A percentile compares a stretch with the other conserved stretches of the same genome.
Evolutionary conservation across 2,113 vertebrate genomes (phyloP).

Genomic region (Ceyx margarethae): DNA sequence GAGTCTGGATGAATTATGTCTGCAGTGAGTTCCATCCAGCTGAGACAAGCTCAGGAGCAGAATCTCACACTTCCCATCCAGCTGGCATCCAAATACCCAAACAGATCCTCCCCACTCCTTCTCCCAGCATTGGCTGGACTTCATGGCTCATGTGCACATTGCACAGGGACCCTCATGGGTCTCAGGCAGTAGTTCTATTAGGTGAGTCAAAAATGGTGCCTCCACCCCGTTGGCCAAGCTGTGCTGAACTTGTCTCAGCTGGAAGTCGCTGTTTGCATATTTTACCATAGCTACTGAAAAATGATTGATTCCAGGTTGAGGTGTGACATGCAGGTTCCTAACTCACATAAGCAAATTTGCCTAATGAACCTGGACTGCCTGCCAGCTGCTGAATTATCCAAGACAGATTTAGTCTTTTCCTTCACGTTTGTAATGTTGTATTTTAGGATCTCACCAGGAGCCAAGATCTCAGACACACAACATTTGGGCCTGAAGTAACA

Average conservation of each 20-base stretch:
- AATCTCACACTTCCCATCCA: not conserved
- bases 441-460: not conserved
- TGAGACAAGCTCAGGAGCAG: not conserved
- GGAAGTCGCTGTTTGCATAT: conserved; percentile 33
- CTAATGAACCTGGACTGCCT: conserved; percentile 10
- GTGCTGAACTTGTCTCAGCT: conserved; percentile 45
- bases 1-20: not conserved
- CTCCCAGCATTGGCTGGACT: not conserved
- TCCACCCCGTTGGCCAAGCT: conserved; percentile 1
- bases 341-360: not conserved
- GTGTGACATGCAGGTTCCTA: not conserved
- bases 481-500: not conserved
- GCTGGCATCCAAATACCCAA: not conserved
- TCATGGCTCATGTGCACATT: not conserved
- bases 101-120: not conserved
- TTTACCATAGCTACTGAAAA: conserved; percentile 32
- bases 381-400: not conserved
- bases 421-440: not conserved
- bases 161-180: not conserved
- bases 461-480: not conserved
- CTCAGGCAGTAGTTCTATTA: not conserved
- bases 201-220: not conserved
- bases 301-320: conserved; percentile 38
- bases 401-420: not conserved
- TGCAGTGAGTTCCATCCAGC: not conserved